Base-by-base conservation (phyloP, 2,888 invertebrate genomes). In the Ptychoptera albimana region DNA sequence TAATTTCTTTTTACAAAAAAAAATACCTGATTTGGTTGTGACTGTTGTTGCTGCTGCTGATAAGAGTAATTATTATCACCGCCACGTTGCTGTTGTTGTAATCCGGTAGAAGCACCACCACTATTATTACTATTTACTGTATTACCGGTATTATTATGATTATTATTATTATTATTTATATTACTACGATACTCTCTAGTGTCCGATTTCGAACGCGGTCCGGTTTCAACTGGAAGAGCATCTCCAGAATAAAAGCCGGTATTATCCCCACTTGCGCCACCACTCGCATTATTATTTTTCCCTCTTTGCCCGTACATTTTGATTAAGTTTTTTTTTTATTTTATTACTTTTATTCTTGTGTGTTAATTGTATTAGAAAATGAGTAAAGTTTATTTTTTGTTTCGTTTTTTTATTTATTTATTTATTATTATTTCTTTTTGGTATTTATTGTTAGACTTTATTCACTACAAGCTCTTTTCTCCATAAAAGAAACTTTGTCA, bases 181-280 rank as follows among this genome's bases (percentile, higher is more conserved):
- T 11, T 40, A 38, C 40, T 44, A 39, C 47, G 45, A 46, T 48
- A 52, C 46, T 50, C 54, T 50, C 50, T 51, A 53, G 52, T 52
- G 54, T 57, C 57, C 54, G 56, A 54, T 51, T 56, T 57, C 56
- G 57, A 55, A 58, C 63, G 60, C 61, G 64, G 58, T 58, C 59
- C 59, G 57, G 60, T 60, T 59, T 63, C 62, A 58, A 63, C 60
- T 64, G 59, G 48, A 47, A 49, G 46, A 46, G 51, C 40, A 45
- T 42, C 42, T 39, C 46, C 46, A 39, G 43, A 45, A 48, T 45
- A 44, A 47, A 41, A 43, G 51, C 54, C 54, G 54, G 54, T 47
- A 48, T 53, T 53, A 45, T 53, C 53, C 49, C 50, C 53, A 49
- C 52, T 39, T 35, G n/a, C n/a, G 29, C 14, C 13, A 35, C 31